Base-by-base conservation (phyloP, 2,113 vertebrate species). In the Indicator maculatus region DNA sequence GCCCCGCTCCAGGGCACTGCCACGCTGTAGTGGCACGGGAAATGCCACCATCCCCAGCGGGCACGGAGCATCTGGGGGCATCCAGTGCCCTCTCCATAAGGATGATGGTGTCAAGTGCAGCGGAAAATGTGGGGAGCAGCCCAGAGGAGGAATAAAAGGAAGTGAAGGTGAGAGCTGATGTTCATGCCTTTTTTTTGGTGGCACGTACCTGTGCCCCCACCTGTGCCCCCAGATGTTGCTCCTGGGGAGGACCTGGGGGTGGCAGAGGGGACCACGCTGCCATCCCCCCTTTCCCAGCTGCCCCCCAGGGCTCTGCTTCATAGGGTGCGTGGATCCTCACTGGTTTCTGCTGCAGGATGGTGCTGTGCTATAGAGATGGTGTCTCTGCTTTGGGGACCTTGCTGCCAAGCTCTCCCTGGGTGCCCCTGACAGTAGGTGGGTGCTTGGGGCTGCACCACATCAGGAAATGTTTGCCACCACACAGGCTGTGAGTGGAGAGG, bases 361-460 rank as follows among this genome's bases (percentile, higher is more conserved):
- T 5, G 23, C 58, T 1, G 2, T 60, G 53, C 14, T 0, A 2
- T n/a, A 24, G 65, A 16, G 21, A 8, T 2, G 1, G 21, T 2
- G 3, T 36, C 71, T 76, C 53, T 67, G 76, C 59, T 52, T 15
- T 1, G 13, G 24, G 33, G 31, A 41, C 64, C 53, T 41, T 2
- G 0, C 10, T 31, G 18, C 44, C 44, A 65, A 53, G n/a, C 30
- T 9, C 38, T 60, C n/a, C 56, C 52, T 1, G 6, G 31, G 38
- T 0, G 2, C 6, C 59, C 50, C n/a, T 16, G 33, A 53, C 59
- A 60, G 60, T 0, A 2, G 27, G 27, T 56, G 71, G 60, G 59
- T 86, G 83, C 31, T 38, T 0, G 11, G 50, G 13, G 50, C 71
- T 73, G 65, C 2, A 3, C 7, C 1, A 2, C 1, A 8, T 52